phyloP scores from a whole-genome alignment of 1,140 invertebrate species.

The Proctacanthus coquilletti region DNA sequence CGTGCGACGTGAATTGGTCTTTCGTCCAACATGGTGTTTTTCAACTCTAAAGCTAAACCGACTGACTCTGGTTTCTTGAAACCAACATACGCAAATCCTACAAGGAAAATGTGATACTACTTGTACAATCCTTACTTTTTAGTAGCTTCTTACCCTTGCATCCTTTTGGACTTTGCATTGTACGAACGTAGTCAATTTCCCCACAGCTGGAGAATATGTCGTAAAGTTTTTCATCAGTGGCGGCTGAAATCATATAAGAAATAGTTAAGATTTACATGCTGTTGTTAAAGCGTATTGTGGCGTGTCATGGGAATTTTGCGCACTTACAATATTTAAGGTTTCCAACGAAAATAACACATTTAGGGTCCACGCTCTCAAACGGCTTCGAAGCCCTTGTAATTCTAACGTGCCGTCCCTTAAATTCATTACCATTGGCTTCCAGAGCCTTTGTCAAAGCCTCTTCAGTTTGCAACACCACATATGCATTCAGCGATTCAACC shows the following conservation, averaged over 20 bases:
- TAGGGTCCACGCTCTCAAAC: constrained; percentile 22
- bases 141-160: too few species aligned
- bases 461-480: constrained; percentile 16
- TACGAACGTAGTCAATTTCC: constrained; percentile 26
- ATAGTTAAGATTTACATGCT: not conserved
- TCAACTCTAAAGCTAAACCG: constrained; percentile 23
- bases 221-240: constrained; percentile 19
- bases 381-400: constrained; percentile 32
- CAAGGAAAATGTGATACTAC: too few species aligned
- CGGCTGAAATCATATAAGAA: constrained; percentile 11
- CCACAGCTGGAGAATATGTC: constrained; percentile 27
- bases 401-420: constrained; percentile 41
- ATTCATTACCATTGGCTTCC: constrained; percentile 39
- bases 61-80: constrained; percentile 22
- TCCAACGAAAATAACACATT: constrained; percentile 56
- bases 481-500: constrained; percentile 20
- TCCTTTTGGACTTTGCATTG: constrained; percentile 19
- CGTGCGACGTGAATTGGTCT: constrained; percentile 25
- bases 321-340: constrained; percentile 42
- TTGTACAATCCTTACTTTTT: too few species aligned
- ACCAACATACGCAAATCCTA: constrained; percentile 25
- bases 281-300: too few species aligned
- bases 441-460: constrained; percentile 32
- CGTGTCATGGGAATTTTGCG: not conserved
- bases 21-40: constrained; percentile 21